Conservation (phyloP, 2,888 invertebrate species). For the Unio pictorum region DNA sequence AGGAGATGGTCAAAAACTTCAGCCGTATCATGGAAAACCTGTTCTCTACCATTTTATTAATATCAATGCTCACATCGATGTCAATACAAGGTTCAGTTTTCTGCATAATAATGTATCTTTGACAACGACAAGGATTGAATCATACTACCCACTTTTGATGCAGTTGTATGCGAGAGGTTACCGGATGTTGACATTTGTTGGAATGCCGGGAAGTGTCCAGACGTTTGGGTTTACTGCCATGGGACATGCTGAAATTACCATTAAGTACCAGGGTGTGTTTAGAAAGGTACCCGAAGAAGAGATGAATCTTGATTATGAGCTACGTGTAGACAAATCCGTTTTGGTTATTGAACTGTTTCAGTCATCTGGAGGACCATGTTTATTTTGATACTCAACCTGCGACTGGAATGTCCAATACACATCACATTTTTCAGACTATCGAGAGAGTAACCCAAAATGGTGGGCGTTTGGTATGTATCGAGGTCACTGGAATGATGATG, state of each 20-base stretch:
- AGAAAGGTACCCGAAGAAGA: constrained; percentile 39
- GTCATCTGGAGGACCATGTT: constrained; percentile 15
- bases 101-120: constrained; percentile 15
- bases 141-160: constrained; percentile 21
- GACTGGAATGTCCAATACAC: constrained; percentile 15
- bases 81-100: constrained; percentile 20
- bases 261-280: constrained; percentile 53
- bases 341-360: constrained; percentile 28
- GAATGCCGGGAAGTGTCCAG: not conserved
- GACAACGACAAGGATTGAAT: constrained; percentile 20
- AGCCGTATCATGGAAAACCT: constrained; percentile 44
- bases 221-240: constrained; percentile 21
- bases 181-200: constrained; percentile 29
- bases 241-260: constrained; percentile 22
- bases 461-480: constrained; percentile 52
- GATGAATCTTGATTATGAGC: constrained; percentile 42
- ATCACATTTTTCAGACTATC: constrained; percentile 49
- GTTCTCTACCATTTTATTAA: constrained; percentile 46
- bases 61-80: constrained; percentile 31
- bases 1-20: constrained; percentile 23
- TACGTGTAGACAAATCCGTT: constrained; percentile 58
- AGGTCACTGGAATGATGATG: constrained; percentile 47
- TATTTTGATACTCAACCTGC: constrained; percentile 20
- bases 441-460: constrained; percentile 41
- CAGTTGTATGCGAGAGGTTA: constrained; percentile 25